These are phyloP conservation scores for Ctena decussata DNA, from an alignment of 2,888 invertebrate species.

Conservation along the genomic window DNA sequence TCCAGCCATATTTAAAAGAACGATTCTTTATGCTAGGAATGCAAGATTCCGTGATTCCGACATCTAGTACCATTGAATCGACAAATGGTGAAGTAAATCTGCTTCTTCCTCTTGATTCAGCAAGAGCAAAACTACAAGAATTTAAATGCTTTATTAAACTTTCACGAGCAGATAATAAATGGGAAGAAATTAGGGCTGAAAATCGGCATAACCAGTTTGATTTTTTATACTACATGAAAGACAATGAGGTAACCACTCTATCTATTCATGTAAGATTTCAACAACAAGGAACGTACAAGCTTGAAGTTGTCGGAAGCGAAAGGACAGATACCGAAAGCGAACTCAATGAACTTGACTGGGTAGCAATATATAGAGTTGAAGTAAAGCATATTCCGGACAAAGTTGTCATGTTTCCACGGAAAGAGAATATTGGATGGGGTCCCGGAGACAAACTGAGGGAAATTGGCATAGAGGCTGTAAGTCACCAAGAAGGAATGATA, in stretches of 20 bases:
- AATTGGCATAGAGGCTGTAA: conserved; percentile 46
- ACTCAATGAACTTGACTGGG: conserved; percentile 68
- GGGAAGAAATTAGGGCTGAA: conserved; percentile 23
- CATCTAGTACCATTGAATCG: conserved; percentile 38
- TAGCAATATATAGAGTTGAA: conserved; percentile 72
- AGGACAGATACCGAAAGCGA: conserved; percentile 40
- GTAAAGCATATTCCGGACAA: conserved; percentile 62
- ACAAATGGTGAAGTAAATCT: conserved; percentile 74
- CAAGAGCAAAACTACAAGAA: conserved; percentile 56
- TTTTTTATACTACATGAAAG: conserved; percentile 66
- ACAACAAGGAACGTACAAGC: conserved; percentile 72
- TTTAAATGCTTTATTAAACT: conserved; percentile 75
- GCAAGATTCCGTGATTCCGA: not conserved
- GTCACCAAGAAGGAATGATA: conserved; percentile 38
- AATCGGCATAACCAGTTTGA: conserved; percentile 56
- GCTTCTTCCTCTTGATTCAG: conserved; percentile 67
- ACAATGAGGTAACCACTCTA: conserved; percentile 39
- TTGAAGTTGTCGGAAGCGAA: conserved; percentile 80
- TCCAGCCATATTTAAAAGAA: not conserved
- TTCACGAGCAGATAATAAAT: conserved; percentile 42
- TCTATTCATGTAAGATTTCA: conserved; percentile 70
- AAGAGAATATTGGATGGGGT: conserved; percentile 81
- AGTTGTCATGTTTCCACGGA: conserved; percentile 74
- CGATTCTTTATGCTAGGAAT: not conserved
- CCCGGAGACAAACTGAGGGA: conserved; percentile 66